These are phyloP conservation scores for Numenius arquata DNA, from an alignment of 2,113 vertebrate genomes.

Conservation along the genomic window DNA sequence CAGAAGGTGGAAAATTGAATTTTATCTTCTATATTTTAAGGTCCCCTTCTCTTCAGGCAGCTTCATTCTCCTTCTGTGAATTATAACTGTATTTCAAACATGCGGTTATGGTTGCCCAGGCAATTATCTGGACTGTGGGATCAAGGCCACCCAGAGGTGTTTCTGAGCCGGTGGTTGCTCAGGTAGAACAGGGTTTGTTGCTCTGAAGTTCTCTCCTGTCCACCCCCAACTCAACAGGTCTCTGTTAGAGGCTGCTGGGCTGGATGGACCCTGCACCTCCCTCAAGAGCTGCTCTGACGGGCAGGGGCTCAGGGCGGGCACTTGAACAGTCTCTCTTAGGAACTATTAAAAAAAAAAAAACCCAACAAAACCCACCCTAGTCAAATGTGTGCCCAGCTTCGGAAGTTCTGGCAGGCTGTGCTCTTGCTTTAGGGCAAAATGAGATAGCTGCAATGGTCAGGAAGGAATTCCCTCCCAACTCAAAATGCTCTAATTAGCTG, in stretches of 20 bases:
- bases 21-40: neutral
- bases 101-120: neutral
- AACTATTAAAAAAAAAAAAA: neutral
- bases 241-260: neutral
- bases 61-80: neutral
- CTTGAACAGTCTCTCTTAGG: neutral
- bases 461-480: constrained; percentile 27
- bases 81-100: neutral
- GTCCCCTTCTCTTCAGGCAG: neutral
- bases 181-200: neutral
- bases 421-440: constrained; percentile 8
- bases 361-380: neutral
- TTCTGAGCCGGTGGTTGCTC: neutral
- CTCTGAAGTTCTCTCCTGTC: neutral
- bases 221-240: neutral
- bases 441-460: neutral
- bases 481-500: constrained; percentile 13
- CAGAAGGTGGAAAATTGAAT: neutral
- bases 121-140: neutral
- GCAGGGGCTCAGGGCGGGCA: neutral
- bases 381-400: neutral
- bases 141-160: neutral
- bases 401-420: neutral
- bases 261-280: neutral
- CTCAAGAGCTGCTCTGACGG: neutral